Evolutionary conservation across 2,113 vertebrate genomes (phyloP).

Genomic region (Lasiurus cinereus): DNA sequence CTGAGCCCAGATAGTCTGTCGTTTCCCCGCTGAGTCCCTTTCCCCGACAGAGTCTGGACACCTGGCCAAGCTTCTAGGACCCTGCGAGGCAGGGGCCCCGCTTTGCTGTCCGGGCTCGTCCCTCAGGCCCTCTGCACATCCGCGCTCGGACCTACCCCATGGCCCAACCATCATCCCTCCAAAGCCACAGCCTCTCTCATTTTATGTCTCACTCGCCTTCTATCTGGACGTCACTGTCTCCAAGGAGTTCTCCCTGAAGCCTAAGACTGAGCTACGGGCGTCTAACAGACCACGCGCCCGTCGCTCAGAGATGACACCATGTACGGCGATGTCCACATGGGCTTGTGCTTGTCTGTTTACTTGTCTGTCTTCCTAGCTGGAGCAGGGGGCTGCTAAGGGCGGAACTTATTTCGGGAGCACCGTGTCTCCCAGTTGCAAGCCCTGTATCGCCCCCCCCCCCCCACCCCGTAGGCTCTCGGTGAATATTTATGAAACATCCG

Average conservation of each 20-base stretch:
- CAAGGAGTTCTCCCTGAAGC: not conserved
- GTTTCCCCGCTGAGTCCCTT: not conserved
- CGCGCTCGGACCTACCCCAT: accelerated
- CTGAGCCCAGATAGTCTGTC: not conserved
- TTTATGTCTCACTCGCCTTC: not conserved
- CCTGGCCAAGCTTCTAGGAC: not conserved
- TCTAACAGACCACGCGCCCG: not conserved
- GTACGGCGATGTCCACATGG: not conserved
- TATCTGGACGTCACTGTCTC: not conserved
- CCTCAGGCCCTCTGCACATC: not conserved
- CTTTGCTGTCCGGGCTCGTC: not conserved
- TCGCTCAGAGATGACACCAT: not conserved
- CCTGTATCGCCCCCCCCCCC: not conserved
- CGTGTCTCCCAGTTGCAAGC: not conserved
- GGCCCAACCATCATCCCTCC: not conserved
- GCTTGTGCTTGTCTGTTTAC: not conserved
- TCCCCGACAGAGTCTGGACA: not conserved
- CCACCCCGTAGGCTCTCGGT: not conserved
- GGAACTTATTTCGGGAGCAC: not conserved
- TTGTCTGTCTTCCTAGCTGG: not conserved
- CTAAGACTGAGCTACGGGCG: not conserved
- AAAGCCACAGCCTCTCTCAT: not conserved
- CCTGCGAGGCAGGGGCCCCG: not conserved
- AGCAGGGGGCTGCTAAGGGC: not conserved
- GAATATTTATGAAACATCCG: not conserved